phyloP scores from a whole-genome alignment of 2,797 vertebrate species.

The Typhlichthys eigenmanni region DNA sequence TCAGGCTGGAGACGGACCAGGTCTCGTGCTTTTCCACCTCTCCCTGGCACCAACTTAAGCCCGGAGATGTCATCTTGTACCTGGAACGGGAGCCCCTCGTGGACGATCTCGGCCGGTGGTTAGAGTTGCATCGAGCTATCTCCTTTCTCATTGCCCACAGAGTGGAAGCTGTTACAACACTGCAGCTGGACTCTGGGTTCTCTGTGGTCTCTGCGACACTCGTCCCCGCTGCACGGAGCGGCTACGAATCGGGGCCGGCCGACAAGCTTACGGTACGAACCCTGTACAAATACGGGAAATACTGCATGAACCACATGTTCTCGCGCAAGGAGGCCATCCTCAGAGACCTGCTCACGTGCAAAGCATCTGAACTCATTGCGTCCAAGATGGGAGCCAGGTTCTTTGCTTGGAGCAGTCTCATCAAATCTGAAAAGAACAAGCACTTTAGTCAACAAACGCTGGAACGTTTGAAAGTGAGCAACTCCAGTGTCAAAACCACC shows the following conservation, averaged over 20 bases:
- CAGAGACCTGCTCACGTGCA: slow-evolving; percentile 15
- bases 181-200: not conserved
- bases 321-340: slow-evolving; percentile 4
- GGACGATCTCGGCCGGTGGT: not conserved
- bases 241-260: not conserved
- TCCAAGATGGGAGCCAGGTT: slow-evolving; percentile 17
- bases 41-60: slow-evolving; percentile 12
- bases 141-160: not conserved
- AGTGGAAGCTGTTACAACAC: not conserved
- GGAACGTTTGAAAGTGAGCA: not conserved
- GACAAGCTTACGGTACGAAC: not conserved
- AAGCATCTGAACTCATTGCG: not conserved
- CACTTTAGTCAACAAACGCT: slow-evolving; percentile 1
- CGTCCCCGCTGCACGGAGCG: not conserved
- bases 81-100: not conserved
- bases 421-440: slow-evolving; percentile 19
- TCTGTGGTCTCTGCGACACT: not conserved
- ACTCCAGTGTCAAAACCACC: slow-evolving; percentile 10
- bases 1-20: not conserved
- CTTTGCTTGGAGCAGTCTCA: slow-evolving; percentile 29
- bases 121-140: not conserved
- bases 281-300: slow-evolving; percentile 14
- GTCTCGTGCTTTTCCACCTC: slow-evolving; percentile 2
- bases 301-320: slow-evolving; percentile 40
- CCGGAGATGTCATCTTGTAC: slow-evolving; percentile 14